Evolutionary conservation across 1,140 invertebrate species (phyloP), one percentile per base, ranked within the genome.

Genomic region (Neodiprion lecontei): DNA sequence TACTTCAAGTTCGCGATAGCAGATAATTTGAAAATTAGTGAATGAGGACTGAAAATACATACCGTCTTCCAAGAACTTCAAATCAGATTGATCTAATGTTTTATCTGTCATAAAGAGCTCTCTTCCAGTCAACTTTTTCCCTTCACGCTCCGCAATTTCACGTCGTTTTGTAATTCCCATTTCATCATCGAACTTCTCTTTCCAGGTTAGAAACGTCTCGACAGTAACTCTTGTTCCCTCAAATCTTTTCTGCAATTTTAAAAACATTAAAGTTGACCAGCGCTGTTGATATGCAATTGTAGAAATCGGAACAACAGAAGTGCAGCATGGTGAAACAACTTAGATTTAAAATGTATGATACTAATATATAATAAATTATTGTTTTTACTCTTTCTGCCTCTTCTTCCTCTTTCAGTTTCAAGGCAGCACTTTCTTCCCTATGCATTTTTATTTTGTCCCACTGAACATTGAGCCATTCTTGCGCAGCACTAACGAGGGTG

Each of bases 191-290:
- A 99, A 99, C 76, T 94, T 93, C 73, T 93, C 91, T 85, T 98
- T 98, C 98, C 98, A 99, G 53, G 91, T 93, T 75, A 99, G 86
- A 87, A 99, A 99, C n/a, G 95, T 94, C 89, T 99, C 98, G 3
- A 99, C 95, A 1, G 96, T 96, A 0, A 99, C 98, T 83, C 93
- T 90, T 1, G 97, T 99, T 40, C 98, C 98, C 89, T 98, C 97
- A 91, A 98, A 98, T 82, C 94, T 92, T 94, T 96, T 97, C 93
- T 97, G 85, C 80, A 89, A 90, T 72, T 61, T 61, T 17, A 61
- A 5, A 61, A 12, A 9, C 53, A 61, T 61, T 61, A 9, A 61
- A 4, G 28, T 40, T 40, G 9, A 61, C 9, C 53, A 5, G n/a
- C 5, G 28, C 2, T 40, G 5, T 40, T 40, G 28, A 40, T 40